Evolutionary conservation across 2,888 invertebrate species (phyloP).

Genomic region (Osmoderma eremita): DNA sequence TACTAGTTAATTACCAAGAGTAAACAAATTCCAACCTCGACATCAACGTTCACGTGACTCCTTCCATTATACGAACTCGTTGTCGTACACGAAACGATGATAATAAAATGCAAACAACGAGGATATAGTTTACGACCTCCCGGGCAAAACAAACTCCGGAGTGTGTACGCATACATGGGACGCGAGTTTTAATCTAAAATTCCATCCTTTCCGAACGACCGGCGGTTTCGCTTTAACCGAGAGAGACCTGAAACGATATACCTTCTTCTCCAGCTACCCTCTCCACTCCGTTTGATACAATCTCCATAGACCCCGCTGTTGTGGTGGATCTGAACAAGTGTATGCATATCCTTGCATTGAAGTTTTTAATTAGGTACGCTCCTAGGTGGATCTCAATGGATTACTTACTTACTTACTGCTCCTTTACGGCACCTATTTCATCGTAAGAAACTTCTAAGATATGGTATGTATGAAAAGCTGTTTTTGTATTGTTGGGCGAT

Average conservation of each 20-base stretch:
- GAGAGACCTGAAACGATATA: slow-evolving; percentile 2
- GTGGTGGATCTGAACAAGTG: neutral
- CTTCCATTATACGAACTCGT: slow-evolving; percentile 11
- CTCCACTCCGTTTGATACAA: neutral
- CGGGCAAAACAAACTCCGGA: slow-evolving; percentile 31
- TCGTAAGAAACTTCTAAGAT: too few species aligned
- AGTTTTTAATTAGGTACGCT: slow-evolving; percentile 3
- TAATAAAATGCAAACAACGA: slow-evolving; percentile 42
- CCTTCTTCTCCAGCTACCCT: neutral
- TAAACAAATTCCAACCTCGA: slow-evolving; percentile 15
- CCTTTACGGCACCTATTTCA: too few species aligned
- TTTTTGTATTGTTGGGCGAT: too few species aligned
- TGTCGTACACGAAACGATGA: slow-evolving; percentile 30
- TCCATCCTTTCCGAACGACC: slow-evolving; percentile 24
- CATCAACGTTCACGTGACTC: slow-evolving; percentile 19
- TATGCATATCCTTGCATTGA: neutral
- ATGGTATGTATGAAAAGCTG: too few species aligned
- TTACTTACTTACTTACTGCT: too few species aligned
- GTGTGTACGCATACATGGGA: slow-evolving; percentile 6
- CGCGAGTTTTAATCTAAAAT: slow-evolving; percentile 33
- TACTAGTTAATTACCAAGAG: slow-evolving; percentile 17
- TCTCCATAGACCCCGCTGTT: neutral
- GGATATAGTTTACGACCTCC: slow-evolving; percentile 40
- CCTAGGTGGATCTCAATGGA: too few species aligned
- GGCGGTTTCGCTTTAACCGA: neutral